These are phyloP conservation scores for Hoplias malabaricus DNA, from an alignment of 2,113 vertebrate genomes.

Conservation along the genomic window DNA sequence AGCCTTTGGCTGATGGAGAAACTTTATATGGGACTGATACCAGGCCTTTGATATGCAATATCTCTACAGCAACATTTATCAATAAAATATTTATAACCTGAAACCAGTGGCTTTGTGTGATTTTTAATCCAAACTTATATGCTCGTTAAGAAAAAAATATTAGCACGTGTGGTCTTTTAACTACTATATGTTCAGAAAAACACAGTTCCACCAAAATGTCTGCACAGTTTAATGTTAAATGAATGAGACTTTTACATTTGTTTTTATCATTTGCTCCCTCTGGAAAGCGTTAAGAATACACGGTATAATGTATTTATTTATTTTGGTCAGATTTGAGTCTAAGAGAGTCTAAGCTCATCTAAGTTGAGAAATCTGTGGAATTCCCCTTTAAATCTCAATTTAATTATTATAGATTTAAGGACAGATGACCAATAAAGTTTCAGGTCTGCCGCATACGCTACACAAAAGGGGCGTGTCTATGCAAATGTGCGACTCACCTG, in stretches of 20 bases:
- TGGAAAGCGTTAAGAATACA: too few species aligned
- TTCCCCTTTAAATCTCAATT: too few species aligned
- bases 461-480: conserved; percentile 29
- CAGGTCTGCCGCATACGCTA: neutral
- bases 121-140: neutral
- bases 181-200: too few species aligned
- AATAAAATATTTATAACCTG: conserved; percentile 43
- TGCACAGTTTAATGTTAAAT: too few species aligned
- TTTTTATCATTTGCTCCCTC: too few species aligned
- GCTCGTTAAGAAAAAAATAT: neutral
- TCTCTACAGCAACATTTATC: conserved; percentile 38
- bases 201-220: too few species aligned
- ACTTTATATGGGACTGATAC: conserved; percentile 21
- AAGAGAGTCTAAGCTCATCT: too few species aligned
- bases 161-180: too few species aligned
- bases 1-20: neutral
- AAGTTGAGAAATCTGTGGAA: too few species aligned
- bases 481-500: conserved; percentile 62
- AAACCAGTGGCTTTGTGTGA: neutral
- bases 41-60: conserved; percentile 41
- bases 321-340: too few species aligned
- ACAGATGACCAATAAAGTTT: neutral
- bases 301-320: too few species aligned
- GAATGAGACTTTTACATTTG: too few species aligned
- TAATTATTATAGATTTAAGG: neutral